Evolutionary conservation across 2,888 invertebrate species (phyloP), one percentile per base, ranked within the genome.

Genomic region (Amblyjoppa fuscipennis): DNA sequence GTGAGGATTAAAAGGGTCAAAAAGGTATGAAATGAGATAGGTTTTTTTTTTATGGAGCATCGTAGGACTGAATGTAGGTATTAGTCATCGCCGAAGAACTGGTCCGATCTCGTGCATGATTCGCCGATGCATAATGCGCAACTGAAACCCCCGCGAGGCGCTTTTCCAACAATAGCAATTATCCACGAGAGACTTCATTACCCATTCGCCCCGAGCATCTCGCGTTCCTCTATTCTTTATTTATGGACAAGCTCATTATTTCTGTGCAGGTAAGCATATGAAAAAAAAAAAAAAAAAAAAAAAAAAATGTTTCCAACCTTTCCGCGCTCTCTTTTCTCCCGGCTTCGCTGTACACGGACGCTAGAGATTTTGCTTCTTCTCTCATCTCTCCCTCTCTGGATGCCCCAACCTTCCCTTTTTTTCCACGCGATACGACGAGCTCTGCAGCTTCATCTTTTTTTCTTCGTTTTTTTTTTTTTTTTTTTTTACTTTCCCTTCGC

Each of bases 211-310:
- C 90, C 90, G 90, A 91, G 91, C 92, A 78, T 79, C 59, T 51
- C 11, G 73, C 59, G 89, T 89, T 90, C 90, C 91, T 85, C 84
- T 90, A 93, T 93, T 93, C 93, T 93, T 93, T 93, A 93, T 93
- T 93, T 93, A 93, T 93, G 93, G 91, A 93, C 91, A 93, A 92
- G 93, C 93, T 93, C 93, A 93, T 93, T 93, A 93, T 93, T 93
- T 93, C 92, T 93, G 93, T 93, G 92, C 93, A 93, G 91, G 93
- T 93, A 92, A 93, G 93, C 93, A 93, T 93, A 93, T 93, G 92
- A 93, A 93, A 93, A 93, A 93, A 92, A 41, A 41, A 41, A 41
- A n/a, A 34, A 34, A 34, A 34, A 34, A 31, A 34, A 34, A 34
- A 34, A 34, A 41, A 41, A 41, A 41, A 41, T 45, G 5, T 91